Evolutionary conservation across 2,113 vertebrate species (phyloP), one percentile per base, ranked within the genome.

Genomic region (Tragulus kanchil): DNA sequence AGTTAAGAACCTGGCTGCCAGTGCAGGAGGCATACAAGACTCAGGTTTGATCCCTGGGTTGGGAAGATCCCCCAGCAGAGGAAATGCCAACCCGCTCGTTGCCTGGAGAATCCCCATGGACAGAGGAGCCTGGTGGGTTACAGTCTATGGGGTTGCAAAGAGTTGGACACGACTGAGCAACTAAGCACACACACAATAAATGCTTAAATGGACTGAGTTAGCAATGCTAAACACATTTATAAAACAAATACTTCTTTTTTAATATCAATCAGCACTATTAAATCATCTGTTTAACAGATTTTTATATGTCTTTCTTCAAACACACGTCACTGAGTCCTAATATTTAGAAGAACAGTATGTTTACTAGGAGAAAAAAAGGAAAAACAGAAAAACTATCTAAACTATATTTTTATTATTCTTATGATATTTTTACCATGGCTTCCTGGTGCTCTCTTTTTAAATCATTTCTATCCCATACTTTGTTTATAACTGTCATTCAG

Each of bases 371-470:
- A 25, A n/a, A 65, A 16, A 56, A 75, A 94, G 13, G 4, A 59
- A n/a, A 73, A 91, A 94, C 50, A 93, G 48, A 89, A 62, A 92
- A 54, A 10, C 59, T 65, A 87, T 67, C 42, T 73, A 92, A 92
- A 67, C 31, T 77, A 15, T 50, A 31, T 85, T 96, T 86, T 93
- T 69, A 87, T 65, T 67, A 25, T 59, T 59, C 14, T 59, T n/a
- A 14, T 16, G 15, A 54, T 64, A 21, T 17, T 89, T 89, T 81
- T 45, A 36, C 23, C 48, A 45, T 48, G 7, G 26, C 73, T 92
- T n/a, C 28, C 9, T 88, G 75, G 8, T 15, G 10, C 7, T 86
- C 28, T 12, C 6, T 64, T 93, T 77, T 73, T 77, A 67, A 50
- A 69, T 90, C 4, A 71, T 71, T 87, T 93, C 90, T 64, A 58